These are phyloP conservation scores for Elegia similella DNA, from an alignment of 2,888 invertebrate species.

Conservation along the genomic window DNA sequence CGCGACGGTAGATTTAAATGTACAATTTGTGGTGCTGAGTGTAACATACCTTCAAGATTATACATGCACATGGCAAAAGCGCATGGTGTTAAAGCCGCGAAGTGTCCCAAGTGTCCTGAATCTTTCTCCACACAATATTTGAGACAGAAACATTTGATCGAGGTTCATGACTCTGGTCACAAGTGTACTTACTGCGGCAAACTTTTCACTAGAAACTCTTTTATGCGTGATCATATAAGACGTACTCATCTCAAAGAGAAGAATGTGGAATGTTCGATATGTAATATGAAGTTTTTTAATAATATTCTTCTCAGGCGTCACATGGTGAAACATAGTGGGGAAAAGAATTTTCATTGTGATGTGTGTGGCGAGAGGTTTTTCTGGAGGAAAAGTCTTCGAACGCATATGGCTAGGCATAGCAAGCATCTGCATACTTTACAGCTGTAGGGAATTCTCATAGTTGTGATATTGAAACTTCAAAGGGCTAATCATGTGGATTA, in stretches of 20 bases:
- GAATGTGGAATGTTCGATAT: constrained; percentile 69
- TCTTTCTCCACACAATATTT: constrained; percentile 76
- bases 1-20: constrained; percentile 69
- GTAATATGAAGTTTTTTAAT: constrained; percentile 72
- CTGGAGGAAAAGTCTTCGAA: constrained; percentile 82
- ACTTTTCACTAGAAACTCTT: constrained; percentile 63
- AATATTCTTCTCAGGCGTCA: constrained; percentile 65
- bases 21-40: constrained; percentile 62
- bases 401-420: constrained; percentile 75
- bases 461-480: constrained; percentile 51
- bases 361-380: constrained; percentile 82
- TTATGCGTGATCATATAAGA: constrained; percentile 67
- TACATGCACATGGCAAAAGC: constrained; percentile 74
- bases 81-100: constrained; percentile 70
- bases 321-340: constrained; percentile 76
- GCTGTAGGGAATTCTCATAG: constrained; percentile 17
- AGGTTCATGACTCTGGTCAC: constrained; percentile 71
- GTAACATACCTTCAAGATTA: constrained; percentile 68
- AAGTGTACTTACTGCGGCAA: constrained; percentile 70
- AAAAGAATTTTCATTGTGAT: constrained; percentile 82
- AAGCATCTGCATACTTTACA: constrained; percentile 45
- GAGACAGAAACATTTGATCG: constrained; percentile 77
- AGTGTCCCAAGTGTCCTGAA: constrained; percentile 68
- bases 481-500: no score
- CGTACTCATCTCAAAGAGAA: constrained; percentile 72